Percentiles rank a stretch among this genome's conserved stretches.
These are phyloP conservation scores for Ditylenchus weischeri DNA, from an alignment of 2,888 invertebrate genomes.

Conservation along the genomic window DNA sequence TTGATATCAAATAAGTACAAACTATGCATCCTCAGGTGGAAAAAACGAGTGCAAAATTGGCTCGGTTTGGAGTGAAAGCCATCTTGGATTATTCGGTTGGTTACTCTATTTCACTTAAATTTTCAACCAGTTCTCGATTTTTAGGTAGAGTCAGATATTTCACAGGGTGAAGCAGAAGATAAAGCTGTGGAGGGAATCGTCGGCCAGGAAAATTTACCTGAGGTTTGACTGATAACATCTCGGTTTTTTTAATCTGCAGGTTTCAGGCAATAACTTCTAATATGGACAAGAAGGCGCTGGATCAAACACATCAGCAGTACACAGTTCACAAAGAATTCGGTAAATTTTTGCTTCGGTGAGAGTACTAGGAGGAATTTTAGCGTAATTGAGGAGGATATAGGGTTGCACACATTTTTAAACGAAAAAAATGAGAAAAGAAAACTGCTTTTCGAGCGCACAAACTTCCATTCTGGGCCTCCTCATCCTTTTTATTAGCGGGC, in stretches of 20 bases:
- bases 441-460: too few relatives aligned
- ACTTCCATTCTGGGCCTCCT: too few relatives aligned
- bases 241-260: not conserved
- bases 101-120: too few relatives aligned
- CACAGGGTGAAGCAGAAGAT: slow-evolving; percentile 87
- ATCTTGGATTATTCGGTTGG: slow-evolving; percentile 66
- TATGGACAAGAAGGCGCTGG: slow-evolving; percentile 38
- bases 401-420: too few relatives aligned
- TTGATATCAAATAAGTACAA: not conserved
- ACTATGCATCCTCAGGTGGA: not conserved
- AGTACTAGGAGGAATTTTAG: too few relatives aligned
- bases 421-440: too few relatives aligned
- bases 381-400: too few relatives aligned
- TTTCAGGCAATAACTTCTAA: slow-evolving; percentile 6
- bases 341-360: slow-evolving; percentile 64
- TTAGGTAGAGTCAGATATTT: slow-evolving; percentile 78
- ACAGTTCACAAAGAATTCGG: slow-evolving; percentile 83
- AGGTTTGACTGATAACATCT: slow-evolving; percentile 25
- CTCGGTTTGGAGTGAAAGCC: slow-evolving; percentile 79
- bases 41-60: slow-evolving; percentile 71
- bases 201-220: slow-evolving; percentile 30
- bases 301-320: slow-evolving; percentile 49
- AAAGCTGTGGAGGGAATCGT: slow-evolving; percentile 79
- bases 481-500: too few relatives aligned
- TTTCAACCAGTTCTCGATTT: too few relatives aligned